These are phyloP conservation scores for Serranus cabrilla DNA, from an alignment of 2,797 vertebrate genomes.

Conservation along the genomic window DNA sequence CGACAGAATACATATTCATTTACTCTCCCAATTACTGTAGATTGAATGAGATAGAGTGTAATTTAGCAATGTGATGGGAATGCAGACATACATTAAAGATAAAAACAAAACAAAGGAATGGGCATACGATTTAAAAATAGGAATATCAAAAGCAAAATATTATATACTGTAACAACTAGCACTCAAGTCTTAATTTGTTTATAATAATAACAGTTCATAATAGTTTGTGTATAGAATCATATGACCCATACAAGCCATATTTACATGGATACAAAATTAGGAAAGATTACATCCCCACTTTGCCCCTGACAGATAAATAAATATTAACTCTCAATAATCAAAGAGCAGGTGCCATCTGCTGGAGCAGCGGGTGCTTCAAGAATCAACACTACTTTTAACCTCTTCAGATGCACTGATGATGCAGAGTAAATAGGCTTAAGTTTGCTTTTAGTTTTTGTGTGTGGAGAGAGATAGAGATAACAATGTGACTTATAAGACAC, in stretches of 20 bases:
- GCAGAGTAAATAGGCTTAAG: neutral
- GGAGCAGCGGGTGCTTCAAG: slow-evolving; percentile 43
- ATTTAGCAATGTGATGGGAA: neutral
- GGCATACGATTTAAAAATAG: too few species aligned
- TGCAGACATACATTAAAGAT: slow-evolving; percentile 7
- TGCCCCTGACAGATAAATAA: slow-evolving; percentile 29
- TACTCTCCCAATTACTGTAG: neutral
- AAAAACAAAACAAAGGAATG: neutral
- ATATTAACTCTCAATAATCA: slow-evolving; percentile 19
- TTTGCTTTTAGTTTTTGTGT: neutral
- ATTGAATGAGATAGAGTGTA: neutral
- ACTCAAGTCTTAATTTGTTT: neutral
- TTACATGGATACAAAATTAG: neutral
- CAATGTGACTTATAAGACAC: slow-evolving; percentile 17
- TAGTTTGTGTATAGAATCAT: slow-evolving; percentile 4
- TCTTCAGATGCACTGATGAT: slow-evolving; percentile 27
- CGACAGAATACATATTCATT: neutral
- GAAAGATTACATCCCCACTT: neutral
- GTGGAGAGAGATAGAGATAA: slow-evolving; percentile 14
- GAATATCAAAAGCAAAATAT: too few species aligned
- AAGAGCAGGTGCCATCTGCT: slow-evolving; percentile 17
- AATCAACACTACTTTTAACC: slow-evolving; percentile 44
- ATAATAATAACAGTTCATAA: too few species aligned
- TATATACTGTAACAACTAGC: neutral
- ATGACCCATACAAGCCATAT: slow-evolving; percentile 27